Evolutionary conservation across 2,888 invertebrate species (phyloP).

Genomic region (Antheraea assamensis): DNA sequence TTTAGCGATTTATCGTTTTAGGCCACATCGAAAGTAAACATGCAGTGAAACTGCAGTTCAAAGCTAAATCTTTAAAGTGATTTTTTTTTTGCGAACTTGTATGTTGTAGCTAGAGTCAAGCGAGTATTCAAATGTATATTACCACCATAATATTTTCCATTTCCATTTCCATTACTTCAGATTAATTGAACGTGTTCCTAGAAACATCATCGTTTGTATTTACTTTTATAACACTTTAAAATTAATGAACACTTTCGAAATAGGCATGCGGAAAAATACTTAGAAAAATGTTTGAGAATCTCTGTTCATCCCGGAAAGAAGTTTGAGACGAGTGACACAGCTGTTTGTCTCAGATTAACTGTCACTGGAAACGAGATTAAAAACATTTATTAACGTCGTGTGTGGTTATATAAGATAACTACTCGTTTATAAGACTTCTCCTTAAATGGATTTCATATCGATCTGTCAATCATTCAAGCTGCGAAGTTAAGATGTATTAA

Average conservation of each 20-base stretch:
- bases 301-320: slow-evolving; percentile 26
- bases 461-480: slow-evolving; percentile 8
- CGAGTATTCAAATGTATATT: too few relatives aligned
- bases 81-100: too few relatives aligned
- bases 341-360: slow-evolving; percentile 31
- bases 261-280: not conserved
- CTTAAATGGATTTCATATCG: slow-evolving; percentile 16
- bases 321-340: slow-evolving; percentile 28
- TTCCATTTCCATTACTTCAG: too few relatives aligned
- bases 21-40: too few relatives aligned
- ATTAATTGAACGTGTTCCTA: not conserved
- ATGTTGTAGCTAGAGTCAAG: too few relatives aligned
- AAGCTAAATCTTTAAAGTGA: too few relatives aligned
- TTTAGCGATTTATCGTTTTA: too few relatives aligned
- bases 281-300: slow-evolving; percentile 2
- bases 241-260: not conserved
- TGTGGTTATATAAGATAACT: slow-evolving; percentile 19
- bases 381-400: slow-evolving; percentile 14
- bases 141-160: too few relatives aligned
- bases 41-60: too few relatives aligned
- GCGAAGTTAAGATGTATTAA: slow-evolving; percentile 2
- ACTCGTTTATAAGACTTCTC: slow-evolving; percentile 10
- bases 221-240: not conserved
- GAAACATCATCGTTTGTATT: not conserved
- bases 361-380: slow-evolving; percentile 16